Evolutionary conservation across 2,797 vertebrate genomes (phyloP), one percentile per base, ranked within the genome.

Genomic region (Halcyon leucocephala): DNA sequence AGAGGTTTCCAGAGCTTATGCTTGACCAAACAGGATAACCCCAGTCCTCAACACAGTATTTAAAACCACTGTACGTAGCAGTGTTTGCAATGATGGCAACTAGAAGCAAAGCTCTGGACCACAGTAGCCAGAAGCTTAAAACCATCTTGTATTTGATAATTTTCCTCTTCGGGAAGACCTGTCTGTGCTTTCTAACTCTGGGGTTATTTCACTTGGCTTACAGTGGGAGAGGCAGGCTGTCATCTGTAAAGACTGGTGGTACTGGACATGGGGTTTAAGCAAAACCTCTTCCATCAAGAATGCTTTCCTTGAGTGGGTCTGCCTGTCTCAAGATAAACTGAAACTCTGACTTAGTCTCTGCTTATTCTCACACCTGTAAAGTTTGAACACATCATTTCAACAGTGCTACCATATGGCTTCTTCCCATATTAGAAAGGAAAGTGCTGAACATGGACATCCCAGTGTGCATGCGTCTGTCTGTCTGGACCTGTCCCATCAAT

Each of bases 401-500:
- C 2, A 4, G 74, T 0, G 2, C 39, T 90, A 78, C 90, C 6
- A 1, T 89, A 49, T 93, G 95, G 81, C 52, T 89, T 52, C 69
- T 93, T 85, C 86, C 71, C n/a, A 0, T 80, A 28, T 87, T 90
- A 48, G 91, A 84, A 74, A 62, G 49, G 57, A 69, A 85, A n/a
- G 33, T 81, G 71, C 46, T 85, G 92, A 89, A 46, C 67, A 9
- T 48, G 86, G 93, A 33, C 78, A 82, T 94, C 96, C 88, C 81
- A 84, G 83, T 65, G 89, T 85, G 90, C 54, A 3, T 72, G 57
- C 65, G 31, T 95, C 90, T 97, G 95, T 87, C 90, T 92, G 83
- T 57, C 67, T n/a, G 96, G 93, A 55, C 64, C 78, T 41, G 71
- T 95, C 89, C 96, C 82, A 73, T 89, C 95, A 76, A 72, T 88